These are phyloP conservation scores for Colletes latitarsis DNA, from an alignment of 1,140 invertebrate genomes.

Conservation along the genomic window DNA sequence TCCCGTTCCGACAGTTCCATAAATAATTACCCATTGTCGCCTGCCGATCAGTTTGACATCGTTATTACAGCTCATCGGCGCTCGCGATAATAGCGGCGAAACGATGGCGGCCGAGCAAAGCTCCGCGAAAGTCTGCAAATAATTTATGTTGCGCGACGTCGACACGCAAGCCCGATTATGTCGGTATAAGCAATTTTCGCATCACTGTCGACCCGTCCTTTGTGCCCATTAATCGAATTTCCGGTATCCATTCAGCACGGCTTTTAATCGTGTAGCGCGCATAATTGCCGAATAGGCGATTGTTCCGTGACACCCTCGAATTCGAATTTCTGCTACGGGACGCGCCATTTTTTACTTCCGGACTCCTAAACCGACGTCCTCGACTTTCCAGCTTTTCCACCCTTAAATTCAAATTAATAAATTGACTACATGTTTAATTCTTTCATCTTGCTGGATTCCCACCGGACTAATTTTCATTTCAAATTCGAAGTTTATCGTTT, in stretches of 20 bases:
- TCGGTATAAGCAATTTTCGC: constrained; percentile 12
- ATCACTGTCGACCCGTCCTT: constrained; percentile 5
- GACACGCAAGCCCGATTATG: constrained; percentile 1
- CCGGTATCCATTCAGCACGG: constrained; percentile 1
- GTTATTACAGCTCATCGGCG: constrained; percentile 23
- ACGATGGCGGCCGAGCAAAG: too few relatives aligned
- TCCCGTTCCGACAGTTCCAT: not conserved
- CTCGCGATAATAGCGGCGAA: constrained; percentile 10
- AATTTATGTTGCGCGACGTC: constrained; percentile 1
- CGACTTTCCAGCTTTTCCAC: too few relatives aligned
- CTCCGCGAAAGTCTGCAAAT: constrained; percentile 19
- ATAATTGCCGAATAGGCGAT: constrained; percentile 1
- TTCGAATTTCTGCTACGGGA: not conserved
- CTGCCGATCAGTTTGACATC: constrained; percentile 1
- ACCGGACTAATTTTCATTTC: too few relatives aligned
- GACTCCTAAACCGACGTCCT: too few relatives aligned
- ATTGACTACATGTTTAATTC: too few relatives aligned
- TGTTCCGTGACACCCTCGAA: not conserved
- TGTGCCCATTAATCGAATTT: constrained; percentile 32
- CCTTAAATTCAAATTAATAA: too few relatives aligned
- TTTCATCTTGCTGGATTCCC: too few relatives aligned
- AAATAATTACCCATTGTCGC: constrained; percentile 29
- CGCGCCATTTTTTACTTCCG: not conserved
- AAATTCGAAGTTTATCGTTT: too few relatives aligned
- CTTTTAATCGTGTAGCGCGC: not conserved